Evolutionary conservation across 2,888 invertebrate species (phyloP).

Genomic region (Drosophila lacicola): DNA sequence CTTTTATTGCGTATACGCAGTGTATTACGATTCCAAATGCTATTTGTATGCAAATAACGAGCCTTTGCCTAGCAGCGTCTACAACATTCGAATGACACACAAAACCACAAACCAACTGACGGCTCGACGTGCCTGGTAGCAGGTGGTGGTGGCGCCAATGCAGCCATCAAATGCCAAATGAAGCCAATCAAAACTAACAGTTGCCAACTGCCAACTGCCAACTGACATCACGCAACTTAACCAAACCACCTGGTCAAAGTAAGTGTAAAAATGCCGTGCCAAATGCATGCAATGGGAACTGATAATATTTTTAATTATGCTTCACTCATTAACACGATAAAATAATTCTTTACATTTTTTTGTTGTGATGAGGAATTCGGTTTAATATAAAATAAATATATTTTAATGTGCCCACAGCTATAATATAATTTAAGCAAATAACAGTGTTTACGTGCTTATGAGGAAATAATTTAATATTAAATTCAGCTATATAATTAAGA

Average conservation of each 20-base stretch:
- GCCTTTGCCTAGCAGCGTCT: conserved; percentile 17
- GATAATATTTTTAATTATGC: conserved; percentile 49
- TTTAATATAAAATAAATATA: not conserved
- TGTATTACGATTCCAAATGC: conserved; percentile 56
- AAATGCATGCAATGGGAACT: conserved; percentile 4
- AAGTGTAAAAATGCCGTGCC: conserved; percentile 37
- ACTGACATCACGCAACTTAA: conserved; percentile 30
- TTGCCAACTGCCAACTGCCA: not conserved
- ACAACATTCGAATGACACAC: conserved; percentile 46
- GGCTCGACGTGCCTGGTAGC: conserved; percentile 1
- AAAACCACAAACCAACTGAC: conserved; percentile 49
- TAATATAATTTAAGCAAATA: not conserved
- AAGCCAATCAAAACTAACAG: conserved; percentile 60
- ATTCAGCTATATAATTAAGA: not conserved
- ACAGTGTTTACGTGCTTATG: not conserved
- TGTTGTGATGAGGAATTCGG: not conserved
- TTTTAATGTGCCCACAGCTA: not conserved
- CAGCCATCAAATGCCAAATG: conserved; percentile 30
- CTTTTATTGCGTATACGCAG: conserved; percentile 74
- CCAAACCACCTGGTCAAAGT: conserved; percentile 7
- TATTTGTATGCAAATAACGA: conserved; percentile 58
- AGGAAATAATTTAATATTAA: not conserved
- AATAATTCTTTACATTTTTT: conserved; percentile 12
- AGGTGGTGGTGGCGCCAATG: not conserved
- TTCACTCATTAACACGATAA: conserved; percentile 59